Evolutionary conservation across 2,888 invertebrate species (phyloP).

Genomic region (Ophion costatus): DNA sequence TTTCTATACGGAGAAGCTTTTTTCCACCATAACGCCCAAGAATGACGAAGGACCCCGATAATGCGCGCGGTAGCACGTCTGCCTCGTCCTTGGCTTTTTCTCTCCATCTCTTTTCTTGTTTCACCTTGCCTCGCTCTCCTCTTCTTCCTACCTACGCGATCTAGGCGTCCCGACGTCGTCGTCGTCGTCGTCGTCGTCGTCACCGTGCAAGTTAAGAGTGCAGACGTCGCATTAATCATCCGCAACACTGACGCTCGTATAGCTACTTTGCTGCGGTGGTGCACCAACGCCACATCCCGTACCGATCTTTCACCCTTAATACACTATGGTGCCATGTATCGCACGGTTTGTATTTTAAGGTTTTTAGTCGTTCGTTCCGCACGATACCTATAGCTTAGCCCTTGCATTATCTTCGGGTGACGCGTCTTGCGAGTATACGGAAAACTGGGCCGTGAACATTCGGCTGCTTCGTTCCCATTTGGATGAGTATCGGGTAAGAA

Average conservation of each 20-base stretch:
- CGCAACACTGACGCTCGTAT: conserved; percentile 51
- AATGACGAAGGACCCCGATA: conserved; percentile 70
- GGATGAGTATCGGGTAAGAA: background rate
- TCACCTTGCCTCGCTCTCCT: conserved; percentile 19
- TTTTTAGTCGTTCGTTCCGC: conserved; percentile 11
- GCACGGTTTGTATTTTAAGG: conserved; percentile 15
- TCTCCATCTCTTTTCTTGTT: conserved; percentile 23
- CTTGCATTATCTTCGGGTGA: background rate
- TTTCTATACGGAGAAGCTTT: conserved; percentile 24
- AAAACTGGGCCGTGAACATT: background rate
- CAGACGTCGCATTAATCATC: conserved; percentile 68
- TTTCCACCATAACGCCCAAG: conserved; percentile 44
- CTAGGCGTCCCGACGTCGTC: conserved; percentile 59
- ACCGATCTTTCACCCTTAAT: conserved; percentile 41
- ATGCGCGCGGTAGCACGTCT: conserved; percentile 56
- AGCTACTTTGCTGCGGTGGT: conserved; percentile 44
- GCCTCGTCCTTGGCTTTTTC: conserved; percentile 38
- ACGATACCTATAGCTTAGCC: background rate
- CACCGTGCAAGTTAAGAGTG: conserved; percentile 64
- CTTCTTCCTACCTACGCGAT: conserved; percentile 43
- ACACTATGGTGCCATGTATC: conserved; percentile 18
- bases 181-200: conserved; percentile 48
- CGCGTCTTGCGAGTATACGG: background rate
- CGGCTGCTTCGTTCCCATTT: background rate
- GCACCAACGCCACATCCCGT: conserved; percentile 18